Evolutionary conservation across 2,113 vertebrate species (phyloP), one percentile per base, ranked within the genome.

Genomic region (Eclectus roratus): DNA sequence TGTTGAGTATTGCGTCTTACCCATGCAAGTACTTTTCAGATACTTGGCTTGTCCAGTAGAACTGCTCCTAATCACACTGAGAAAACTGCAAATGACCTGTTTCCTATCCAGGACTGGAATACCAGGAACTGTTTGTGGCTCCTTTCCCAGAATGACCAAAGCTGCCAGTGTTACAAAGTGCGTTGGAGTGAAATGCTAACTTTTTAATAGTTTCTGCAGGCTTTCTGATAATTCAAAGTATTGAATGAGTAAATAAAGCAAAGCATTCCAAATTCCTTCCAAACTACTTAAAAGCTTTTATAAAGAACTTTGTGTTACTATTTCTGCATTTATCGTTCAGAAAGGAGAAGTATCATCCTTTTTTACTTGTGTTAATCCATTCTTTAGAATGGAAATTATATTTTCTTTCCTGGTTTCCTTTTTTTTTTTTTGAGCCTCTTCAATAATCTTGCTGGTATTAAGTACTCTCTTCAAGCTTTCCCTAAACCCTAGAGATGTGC

Each of bases 1-100:
- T 99, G 98, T 65, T 99, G 98, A 98, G 70, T 28, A 1, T 13
- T 63, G 47, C 5, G 3, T 61, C 91, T 74, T 39, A 64, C 5
- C 50, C 44, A 0, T 33, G 74, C 49, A 61, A 63, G 33, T 53
- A 41, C 73, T 84, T 60, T 8, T 50, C 27, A 47, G 35, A 41
- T 70, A 20, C 82, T 77, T n/a, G 2, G 21, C 35, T 69, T 92
- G 69, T 27, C 80, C 56, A 6, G n/a, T 41, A 49, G 61, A 74
- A 15, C 37, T 74, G 53, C 41, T 82, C 33, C 56, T 50, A 11
- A 2, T 73, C 7, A 10, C 28, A 35, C 53, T 1, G 8, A 65
- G 73, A 85, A 19, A 74, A 11, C 37, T 78, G 37, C 19, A 58
- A 64, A 63, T 64, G 55, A 82, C 50, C 39, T 91, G 64, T 69